Conservation (phyloP, 53 echinoderm and acorn worm species). For the Mesocentrotus franciscanus region DNA sequence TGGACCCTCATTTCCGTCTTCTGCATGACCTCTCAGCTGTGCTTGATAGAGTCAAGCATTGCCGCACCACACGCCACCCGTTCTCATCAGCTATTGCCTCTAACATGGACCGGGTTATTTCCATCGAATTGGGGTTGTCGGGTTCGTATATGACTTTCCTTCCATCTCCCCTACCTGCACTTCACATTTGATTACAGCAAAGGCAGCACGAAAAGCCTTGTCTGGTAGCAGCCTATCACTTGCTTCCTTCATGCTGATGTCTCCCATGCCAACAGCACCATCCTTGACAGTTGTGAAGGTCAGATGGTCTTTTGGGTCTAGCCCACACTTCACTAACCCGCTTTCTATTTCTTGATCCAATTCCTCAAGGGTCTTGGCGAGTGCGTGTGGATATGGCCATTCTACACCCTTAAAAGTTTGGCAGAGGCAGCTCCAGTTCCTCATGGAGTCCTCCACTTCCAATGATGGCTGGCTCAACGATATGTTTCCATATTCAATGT, state of each 20-base stretch:
- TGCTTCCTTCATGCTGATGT: conserved; percentile 27
- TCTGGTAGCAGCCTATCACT: conserved; percentile 8
- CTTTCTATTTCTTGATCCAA: conserved; percentile 59
- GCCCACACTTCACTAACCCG: neutral
- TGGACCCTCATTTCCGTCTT: neutral
- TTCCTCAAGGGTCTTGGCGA: conserved; percentile 71
- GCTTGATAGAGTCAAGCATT: conserved; percentile 61
- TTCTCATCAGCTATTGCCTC: conserved; percentile 70
- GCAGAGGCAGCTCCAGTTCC: neutral
- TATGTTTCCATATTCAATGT: conserved; percentile 37
- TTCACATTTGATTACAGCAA: conserved; percentile 34
- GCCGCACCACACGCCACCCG: neutral
- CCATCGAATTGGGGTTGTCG: conserved; percentile 38
- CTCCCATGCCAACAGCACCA: conserved; percentile 69
- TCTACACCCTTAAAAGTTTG: conserved; percentile 68
- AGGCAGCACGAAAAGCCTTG: conserved; percentile 38
- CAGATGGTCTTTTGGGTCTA: neutral
- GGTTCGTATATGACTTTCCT: conserved; percentile 31
- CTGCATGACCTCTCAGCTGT: neutral
- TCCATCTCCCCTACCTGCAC: conserved; percentile 51
- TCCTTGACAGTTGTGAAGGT: conserved; percentile 58
- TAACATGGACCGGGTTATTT: conserved; percentile 56
- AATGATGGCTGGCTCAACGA: conserved; percentile 58
- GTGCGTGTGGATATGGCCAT: conserved; percentile 65
- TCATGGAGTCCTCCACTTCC: conserved; percentile 40